These are phyloP conservation scores for Cacoxenus indagator DNA, from an alignment of 2,888 invertebrate genomes.

Conservation along the genomic window DNA sequence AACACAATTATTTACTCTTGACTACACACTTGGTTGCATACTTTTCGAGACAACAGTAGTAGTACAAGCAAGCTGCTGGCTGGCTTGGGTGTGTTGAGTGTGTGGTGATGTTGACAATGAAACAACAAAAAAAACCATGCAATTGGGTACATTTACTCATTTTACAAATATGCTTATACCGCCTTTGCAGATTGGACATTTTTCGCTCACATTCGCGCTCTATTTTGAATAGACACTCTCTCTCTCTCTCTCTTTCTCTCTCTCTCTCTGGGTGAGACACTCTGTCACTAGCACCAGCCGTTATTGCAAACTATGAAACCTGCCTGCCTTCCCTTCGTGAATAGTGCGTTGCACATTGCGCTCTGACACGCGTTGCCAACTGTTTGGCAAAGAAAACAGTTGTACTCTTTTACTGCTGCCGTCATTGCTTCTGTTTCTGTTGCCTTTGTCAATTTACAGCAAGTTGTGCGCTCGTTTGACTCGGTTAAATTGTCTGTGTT, in stretches of 20 bases:
- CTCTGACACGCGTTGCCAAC: conserved; percentile 3
- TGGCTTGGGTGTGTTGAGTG: not conserved
- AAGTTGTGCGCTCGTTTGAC: conserved; percentile 65
- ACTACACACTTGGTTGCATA: conserved; percentile 42
- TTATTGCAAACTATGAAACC: no score
- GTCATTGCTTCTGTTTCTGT: conserved; percentile 26
- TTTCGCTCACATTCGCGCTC: conserved; percentile 34
- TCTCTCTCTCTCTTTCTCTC: conserved; percentile 23
- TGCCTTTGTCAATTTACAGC: conserved; percentile 63
- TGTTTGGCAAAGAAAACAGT: not conserved
- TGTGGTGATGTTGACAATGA: not conserved
- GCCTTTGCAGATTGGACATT: not conserved
- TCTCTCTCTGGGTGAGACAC: no score
- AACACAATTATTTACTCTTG: conserved; percentile 55
- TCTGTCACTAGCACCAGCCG: no score
- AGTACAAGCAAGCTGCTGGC: not conserved
- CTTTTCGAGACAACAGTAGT: conserved; percentile 8
- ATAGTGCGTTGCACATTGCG: not conserved
- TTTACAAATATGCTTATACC: not conserved
- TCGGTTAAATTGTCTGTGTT: conserved; percentile 64
- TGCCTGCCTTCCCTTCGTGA: conserved; percentile 26
- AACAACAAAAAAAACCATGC: not conserved
- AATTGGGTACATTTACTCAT: not conserved
- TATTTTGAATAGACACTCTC: not conserved
- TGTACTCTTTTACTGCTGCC: not conserved